Evolutionary conservation across 2,113 vertebrate genomes (phyloP), one percentile per base, ranked within the genome.

Genomic region (Cyanocitta stelleri): DNA sequence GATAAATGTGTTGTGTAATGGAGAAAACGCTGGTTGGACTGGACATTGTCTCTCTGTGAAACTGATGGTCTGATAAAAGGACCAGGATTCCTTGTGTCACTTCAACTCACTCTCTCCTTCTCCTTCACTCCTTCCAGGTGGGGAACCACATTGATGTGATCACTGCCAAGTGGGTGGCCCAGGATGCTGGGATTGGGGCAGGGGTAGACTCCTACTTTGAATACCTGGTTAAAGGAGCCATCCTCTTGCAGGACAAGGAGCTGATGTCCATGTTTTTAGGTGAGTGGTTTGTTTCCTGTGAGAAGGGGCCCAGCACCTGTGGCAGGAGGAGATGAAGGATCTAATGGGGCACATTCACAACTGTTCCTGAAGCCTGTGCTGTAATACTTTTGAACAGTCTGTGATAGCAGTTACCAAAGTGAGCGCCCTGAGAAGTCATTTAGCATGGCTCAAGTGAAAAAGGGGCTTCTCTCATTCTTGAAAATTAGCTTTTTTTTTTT

Each of bases 201-300:
- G 99, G 99, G 1, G 98, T 99, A 78, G 99, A 99, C 90, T 99
- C 99, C 3, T 99, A 99, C 96, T 99, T 99, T 87, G 99, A 99
- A 72, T 99, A 99, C 87, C 98, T 99, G 85, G 99, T 99, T 21
- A 99, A 99, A 97, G 99, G 99, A 90, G 98, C 99, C 93, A 99
- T 99, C 77, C 96, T 99, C 58, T 98, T 99, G 93, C 99, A 99
- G 95, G 99, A 99, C 33, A 97, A 98, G 89, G 98, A 99, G 90
- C 98, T 99, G 94, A 99, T 99, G 96, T 94, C 97, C 69, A 99
- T 99, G 99, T 99, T 99, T 94, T 87, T 98, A 43, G 99, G 99
- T 99, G 97, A 98, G 97, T 43, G 67, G 27, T 41, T 64, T 63
- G 24, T 62, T 68, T 69, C 12, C 73, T 77, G 12, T 54, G 14